These are phyloP conservation scores for Hucho hucho DNA, from an alignment of 2,113 vertebrate genomes.

Conservation along the genomic window DNA sequence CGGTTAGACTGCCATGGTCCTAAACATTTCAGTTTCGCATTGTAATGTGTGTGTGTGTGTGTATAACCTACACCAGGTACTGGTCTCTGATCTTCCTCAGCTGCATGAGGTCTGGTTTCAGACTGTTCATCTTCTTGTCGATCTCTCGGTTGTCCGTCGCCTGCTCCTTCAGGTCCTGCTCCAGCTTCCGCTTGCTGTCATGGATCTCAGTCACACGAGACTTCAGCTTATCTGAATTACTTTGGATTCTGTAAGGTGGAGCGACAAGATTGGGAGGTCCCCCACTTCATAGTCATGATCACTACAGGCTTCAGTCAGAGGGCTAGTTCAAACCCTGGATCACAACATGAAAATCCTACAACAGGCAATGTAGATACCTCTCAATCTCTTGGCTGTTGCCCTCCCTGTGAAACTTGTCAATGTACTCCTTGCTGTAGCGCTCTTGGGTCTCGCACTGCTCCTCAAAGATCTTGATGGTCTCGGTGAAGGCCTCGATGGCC, in stretches of 20 bases:
- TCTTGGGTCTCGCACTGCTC: slow-evolving; percentile 97
- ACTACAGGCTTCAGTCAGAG: background rate
- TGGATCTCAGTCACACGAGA: slow-evolving; percentile 95
- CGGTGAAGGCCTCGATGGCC: slow-evolving; percentile 96
- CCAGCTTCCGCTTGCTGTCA: slow-evolving; percentile 87
- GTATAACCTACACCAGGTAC: slow-evolving; percentile 86
- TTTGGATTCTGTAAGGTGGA: slow-evolving; percentile 78
- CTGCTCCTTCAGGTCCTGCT: slow-evolving; percentile 93
- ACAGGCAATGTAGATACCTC: background rate
- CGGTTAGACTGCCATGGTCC: background rate
- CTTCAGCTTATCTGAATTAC: slow-evolving; percentile 92
- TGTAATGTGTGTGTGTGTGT: background rate
- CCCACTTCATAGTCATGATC: background rate
- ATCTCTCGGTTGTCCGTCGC: slow-evolving; percentile 90
- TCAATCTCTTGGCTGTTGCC: slow-evolving; percentile 62
- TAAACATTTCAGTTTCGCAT: background rate
- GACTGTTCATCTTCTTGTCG: slow-evolving; percentile 91
- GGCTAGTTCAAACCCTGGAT: too few species aligned
- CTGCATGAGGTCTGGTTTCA: slow-evolving; percentile 94
- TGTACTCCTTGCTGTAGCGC: slow-evolving; percentile 97
- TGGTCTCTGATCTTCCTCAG: slow-evolving; percentile 96
- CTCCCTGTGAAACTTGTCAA: slow-evolving; percentile 93
- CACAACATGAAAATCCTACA: background rate
- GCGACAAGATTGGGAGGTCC: background rate
- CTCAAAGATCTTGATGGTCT: slow-evolving; percentile 98